Percentiles rank a stretch among this genome's conserved stretches.
Conservation (phyloP, 2,797 vertebrate genomes). For the Sus cebifrons region DNA sequence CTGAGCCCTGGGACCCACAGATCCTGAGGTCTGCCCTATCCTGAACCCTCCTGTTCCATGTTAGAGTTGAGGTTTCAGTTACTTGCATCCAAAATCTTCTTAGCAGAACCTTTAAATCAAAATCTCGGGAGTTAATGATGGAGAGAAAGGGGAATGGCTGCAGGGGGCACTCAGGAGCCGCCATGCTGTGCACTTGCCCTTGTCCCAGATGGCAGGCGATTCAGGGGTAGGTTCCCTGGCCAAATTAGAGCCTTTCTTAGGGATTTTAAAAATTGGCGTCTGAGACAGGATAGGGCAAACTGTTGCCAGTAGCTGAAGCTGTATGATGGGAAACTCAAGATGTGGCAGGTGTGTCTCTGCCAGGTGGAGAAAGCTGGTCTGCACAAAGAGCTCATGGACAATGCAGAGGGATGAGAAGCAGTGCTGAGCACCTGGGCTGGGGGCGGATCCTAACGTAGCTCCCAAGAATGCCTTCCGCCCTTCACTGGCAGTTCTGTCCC, state of each 20-base stretch:
- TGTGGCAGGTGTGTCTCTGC: background rate
- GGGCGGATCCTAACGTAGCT: rapidly evolving
- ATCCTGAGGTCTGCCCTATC: background rate
- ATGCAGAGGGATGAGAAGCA: background rate
- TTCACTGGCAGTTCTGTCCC: background rate
- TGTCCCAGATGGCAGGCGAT: background rate
- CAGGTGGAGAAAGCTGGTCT: background rate
- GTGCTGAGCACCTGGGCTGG: background rate
- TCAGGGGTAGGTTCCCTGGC: background rate
- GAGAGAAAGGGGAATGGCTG: background rate
- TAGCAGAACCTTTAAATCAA: background rate
- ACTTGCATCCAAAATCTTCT: background rate
- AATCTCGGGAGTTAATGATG: background rate
- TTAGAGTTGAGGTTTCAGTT: background rate
- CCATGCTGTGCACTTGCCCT: background rate
- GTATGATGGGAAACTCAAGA: background rate
- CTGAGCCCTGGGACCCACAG: background rate
- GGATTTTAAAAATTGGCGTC: background rate
- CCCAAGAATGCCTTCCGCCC: background rate
- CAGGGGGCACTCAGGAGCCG: background rate
- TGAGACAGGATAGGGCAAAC: background rate
- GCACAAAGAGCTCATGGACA: background rate
- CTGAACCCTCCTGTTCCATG: background rate
- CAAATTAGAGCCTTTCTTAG: background rate
- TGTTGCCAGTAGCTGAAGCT: background rate